A percentile compares a stretch with the other conserved stretches of the same genome.
These are phyloP conservation scores for Dasypogon diadema DNA, from an alignment of 2,888 invertebrate species.

Conservation along the genomic window DNA sequence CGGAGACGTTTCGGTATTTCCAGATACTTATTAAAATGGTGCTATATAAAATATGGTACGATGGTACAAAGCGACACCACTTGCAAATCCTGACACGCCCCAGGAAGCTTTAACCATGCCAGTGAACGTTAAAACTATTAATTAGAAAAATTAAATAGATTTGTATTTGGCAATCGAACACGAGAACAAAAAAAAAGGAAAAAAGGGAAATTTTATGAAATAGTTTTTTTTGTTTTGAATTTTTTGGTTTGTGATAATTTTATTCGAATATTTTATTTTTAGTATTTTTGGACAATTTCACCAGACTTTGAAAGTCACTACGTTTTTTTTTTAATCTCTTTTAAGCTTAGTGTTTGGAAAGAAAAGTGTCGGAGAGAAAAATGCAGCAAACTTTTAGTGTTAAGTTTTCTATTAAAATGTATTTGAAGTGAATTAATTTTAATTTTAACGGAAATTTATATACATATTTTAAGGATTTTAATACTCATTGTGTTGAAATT, in stretches of 20 bases:
- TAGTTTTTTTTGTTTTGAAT: slow-evolving; percentile 3
- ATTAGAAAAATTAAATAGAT: neutral
- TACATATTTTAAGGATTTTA: neutral
- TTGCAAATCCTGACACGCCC: neutral
- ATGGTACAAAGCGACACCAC: neutral
- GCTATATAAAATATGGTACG: slow-evolving; percentile 5
- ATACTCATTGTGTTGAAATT: neutral
- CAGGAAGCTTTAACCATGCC: slow-evolving; percentile 14
- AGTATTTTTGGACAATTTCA: neutral
- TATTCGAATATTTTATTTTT: slow-evolving; percentile 34
- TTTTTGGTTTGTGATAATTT: slow-evolving; percentile 50
- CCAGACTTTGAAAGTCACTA: slow-evolving; percentile 23
- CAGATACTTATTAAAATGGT: neutral
- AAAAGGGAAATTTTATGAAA: neutral
- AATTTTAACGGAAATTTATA: neutral
- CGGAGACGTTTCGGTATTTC: too few species aligned
- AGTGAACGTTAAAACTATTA: slow-evolving; percentile 16
- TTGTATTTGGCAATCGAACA: neutral
- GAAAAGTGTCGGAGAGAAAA: neutral
- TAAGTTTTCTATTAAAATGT: neutral
- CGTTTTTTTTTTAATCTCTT: slow-evolving; percentile 12
- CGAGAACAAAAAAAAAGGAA: neutral
- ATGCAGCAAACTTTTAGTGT: neutral
- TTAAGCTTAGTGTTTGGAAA: too few species aligned
- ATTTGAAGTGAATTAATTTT: slow-evolving; percentile 4